phyloP scores from a whole-genome alignment of 1,140 invertebrate species.

The Tetramorium simillimum region DNA sequence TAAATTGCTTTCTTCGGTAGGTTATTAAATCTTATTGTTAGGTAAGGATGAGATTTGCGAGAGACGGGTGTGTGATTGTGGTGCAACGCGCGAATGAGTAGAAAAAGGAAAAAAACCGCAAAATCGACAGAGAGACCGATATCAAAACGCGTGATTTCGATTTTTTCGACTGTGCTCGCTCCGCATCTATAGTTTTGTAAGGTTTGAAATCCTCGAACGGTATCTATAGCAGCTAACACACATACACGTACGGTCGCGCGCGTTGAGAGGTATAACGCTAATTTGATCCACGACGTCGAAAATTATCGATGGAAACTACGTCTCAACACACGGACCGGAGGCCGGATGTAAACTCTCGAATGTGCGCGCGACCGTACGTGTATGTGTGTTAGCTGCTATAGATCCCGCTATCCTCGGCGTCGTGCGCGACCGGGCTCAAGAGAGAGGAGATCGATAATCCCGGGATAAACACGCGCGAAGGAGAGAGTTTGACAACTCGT shows the following conservation, averaged over 20 bases:
- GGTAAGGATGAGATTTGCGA: conserved; percentile 36
- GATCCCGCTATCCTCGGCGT: too few species aligned
- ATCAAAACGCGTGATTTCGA: conserved; percentile 68
- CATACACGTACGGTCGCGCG: background rate
- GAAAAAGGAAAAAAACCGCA: background rate
- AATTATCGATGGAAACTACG: conserved; percentile 23
- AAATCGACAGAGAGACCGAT: conserved; percentile 27
- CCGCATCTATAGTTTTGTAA: conserved; percentile 71
- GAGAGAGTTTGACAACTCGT: conserved; percentile 25
- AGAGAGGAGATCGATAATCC: conserved; percentile 15
- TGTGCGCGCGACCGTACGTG: background rate
- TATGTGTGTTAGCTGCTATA: too few species aligned
- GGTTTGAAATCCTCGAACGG: conserved; percentile 66
- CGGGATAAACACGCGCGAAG: background rate
- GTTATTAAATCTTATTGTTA: conserved; percentile 47
- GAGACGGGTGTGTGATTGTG: conserved; percentile 29
- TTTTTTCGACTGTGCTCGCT: conserved; percentile 69
- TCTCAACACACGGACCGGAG: conserved; percentile 1
- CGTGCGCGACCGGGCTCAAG: background rate
- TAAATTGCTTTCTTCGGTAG: conserved; percentile 57
- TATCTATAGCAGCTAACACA: conserved; percentile 67
- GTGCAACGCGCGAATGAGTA: background rate
- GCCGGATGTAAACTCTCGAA: background rate
- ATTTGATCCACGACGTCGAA: conserved; percentile 38
- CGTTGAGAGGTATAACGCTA: background rate